phyloP scores from a whole-genome alignment of 2,888 invertebrate species.

The Charanyca ferruginea region DNA sequence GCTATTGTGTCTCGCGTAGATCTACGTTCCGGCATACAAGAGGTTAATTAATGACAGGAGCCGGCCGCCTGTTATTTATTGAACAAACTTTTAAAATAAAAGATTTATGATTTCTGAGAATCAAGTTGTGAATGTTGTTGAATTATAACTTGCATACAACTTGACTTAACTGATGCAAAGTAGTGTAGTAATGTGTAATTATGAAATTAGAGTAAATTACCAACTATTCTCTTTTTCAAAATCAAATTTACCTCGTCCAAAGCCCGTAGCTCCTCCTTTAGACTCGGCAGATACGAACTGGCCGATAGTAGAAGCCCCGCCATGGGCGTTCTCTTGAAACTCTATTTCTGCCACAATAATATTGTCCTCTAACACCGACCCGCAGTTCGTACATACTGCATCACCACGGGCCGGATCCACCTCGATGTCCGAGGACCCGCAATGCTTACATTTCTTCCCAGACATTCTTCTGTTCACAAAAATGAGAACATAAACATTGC shows the following conservation, averaged over 20 bases:
- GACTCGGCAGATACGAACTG: conserved; percentile 98
- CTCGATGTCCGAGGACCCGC: conserved; percentile 97
- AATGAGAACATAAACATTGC: conserved; percentile 47
- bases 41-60: too few relatives aligned
- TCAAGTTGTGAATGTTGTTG: too few relatives aligned
- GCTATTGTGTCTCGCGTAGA: too few relatives aligned
- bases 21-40: too few relatives aligned
- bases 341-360: conserved; percentile 99
- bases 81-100: too few relatives aligned
- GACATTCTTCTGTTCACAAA: conserved; percentile 76
- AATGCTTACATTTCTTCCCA: conserved; percentile 96
- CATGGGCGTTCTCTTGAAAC: conserved; percentile 98
- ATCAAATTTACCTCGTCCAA: conserved; percentile 92
- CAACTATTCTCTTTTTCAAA: background rate
- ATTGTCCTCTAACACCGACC: conserved; percentile 98
- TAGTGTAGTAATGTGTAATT: background rate
- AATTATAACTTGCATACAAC: background rate
- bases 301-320: conserved; percentile 96
- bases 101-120: too few relatives aligned
- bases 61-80: too few relatives aligned
- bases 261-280: conserved; percentile 95
- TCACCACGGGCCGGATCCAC: conserved; percentile 98
- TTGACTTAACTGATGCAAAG: background rate
- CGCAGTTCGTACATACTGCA: conserved; percentile 98
- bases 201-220: background rate